Evolutionary conservation across 2,888 invertebrate genomes (phyloP), one percentile per base, ranked within the genome.

Genomic region (Pimpla rufipes): DNA sequence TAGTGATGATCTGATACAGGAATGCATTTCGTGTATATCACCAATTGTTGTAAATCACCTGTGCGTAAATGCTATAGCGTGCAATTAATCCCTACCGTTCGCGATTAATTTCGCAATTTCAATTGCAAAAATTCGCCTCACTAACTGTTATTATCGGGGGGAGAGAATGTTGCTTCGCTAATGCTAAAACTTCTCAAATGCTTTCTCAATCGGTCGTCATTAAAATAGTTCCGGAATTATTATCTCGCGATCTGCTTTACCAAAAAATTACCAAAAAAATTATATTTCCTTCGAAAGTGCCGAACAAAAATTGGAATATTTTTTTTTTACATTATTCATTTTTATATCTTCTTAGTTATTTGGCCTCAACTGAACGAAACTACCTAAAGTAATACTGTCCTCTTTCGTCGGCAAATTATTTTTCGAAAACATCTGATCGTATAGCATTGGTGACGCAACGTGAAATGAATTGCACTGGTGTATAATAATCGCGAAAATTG

Each of bases 21-120:
- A 74, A 74, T 78, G 74, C 68, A 82, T 74, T 78, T 52, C 37
- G 18, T 82, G 73, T 78, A 42, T 73, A 73, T 21, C 66, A 64
- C 47, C 42, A 59, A 59, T 59, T 59, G 67, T 71, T 73, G 77
- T 81, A 42, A 57, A 74, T 68, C 74, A 74, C 52, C 18, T 62
- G 62, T 80, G 75, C 52, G 67, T 62, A 35, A 78, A 73, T 29
- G 50, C 57, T 50, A 67, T 64, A 71, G 47, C 23, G 50, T 18
- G 62, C 29, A 37, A 76, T 57, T 71, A 18, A 74, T 74, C n/a
- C 45, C 23, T n/a, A 67, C 35, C 66, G 79, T 74, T 79, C 47
- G 55, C 16, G 35, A 59, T 77, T 77, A 18, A 68, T 35, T 59
- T 29, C 16, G 55, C 23, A 57, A 57, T 23, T 57, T 57, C 18